Evolutionary conservation across 2,113 vertebrate species (phyloP).

Genomic region (Pavo muticus): DNA sequence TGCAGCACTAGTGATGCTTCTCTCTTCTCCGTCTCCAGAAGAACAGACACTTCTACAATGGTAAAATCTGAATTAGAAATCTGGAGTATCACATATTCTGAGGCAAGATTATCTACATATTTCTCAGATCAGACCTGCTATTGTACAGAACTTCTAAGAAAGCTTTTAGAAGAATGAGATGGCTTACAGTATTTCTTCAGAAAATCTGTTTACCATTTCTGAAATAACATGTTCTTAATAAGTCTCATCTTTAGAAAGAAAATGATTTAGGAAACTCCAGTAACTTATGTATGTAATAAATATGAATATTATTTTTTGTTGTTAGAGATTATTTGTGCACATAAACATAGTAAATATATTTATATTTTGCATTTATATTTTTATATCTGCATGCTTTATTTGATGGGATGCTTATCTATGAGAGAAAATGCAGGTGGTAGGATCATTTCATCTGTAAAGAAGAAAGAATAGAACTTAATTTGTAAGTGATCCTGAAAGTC

Average conservation of each 20-base stretch:
- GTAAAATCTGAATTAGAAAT: not conserved
- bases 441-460: not conserved
- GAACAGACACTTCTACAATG: not conserved
- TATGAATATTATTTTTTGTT: not conserved
- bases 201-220: not conserved
- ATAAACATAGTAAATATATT: not conserved
- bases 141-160: not conserved
- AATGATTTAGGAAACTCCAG: not conserved
- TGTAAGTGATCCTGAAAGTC: not conserved
- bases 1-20: not conserved
- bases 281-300: not conserved
- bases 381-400: not conserved
- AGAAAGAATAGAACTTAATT: not conserved
- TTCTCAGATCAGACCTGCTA: not conserved
- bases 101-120: not conserved
- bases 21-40: not conserved
- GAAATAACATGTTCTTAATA: not conserved
- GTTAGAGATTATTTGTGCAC: not conserved
- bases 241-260: not conserved
- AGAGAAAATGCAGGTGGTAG: not conserved
- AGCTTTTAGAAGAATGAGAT: not conserved
- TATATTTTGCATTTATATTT: not conserved
- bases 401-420: not conserved
- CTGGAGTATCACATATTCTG: not conserved
- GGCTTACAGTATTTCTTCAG: not conserved